Conservation (phyloP, 2,797 vertebrate genomes). For the Hippopotamyrus pictus region DNA sequence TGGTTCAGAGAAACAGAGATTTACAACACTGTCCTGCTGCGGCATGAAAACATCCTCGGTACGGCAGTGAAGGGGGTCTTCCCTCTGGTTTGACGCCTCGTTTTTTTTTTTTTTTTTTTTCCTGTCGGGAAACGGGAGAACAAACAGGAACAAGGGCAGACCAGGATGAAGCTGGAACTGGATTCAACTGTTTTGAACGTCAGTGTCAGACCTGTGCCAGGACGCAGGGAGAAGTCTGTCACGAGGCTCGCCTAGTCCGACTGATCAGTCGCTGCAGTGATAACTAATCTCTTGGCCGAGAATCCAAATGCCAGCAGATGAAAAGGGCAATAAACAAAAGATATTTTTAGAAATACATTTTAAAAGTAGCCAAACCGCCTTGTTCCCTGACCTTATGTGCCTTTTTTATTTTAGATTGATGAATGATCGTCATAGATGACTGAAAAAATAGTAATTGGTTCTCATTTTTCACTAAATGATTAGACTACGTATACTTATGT, state of each 20-base stretch:
- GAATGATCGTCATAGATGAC: not conserved
- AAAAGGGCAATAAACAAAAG: not conserved
- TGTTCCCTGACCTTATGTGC: not conserved
- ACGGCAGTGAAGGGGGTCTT: conserved; percentile 26
- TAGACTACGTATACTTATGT: not conserved
- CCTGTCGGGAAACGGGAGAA: not conserved
- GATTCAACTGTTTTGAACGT: not conserved
- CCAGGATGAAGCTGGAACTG: not conserved
- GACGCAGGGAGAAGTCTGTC: not conserved
- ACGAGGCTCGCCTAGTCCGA: not conserved
- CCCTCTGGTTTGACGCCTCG: not conserved
- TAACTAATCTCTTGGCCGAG: not conserved
- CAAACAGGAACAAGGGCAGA: not conserved
- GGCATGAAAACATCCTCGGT: conserved; percentile 76
- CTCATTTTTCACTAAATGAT: not conserved
- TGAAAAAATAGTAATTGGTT: not conserved
- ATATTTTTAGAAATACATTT: not conserved
- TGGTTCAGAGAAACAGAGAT: conserved; percentile 78
- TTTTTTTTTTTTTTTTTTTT: not conserved
- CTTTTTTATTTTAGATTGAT: not conserved
- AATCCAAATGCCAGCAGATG: not conserved
- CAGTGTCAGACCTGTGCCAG: not conserved
- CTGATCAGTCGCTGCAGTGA: not conserved
- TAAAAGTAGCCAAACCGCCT: not conserved
- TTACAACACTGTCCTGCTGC: conserved; percentile 72